Conservation (phyloP, 2,888 invertebrate genomes). For the Girardia tigrina region DNA sequence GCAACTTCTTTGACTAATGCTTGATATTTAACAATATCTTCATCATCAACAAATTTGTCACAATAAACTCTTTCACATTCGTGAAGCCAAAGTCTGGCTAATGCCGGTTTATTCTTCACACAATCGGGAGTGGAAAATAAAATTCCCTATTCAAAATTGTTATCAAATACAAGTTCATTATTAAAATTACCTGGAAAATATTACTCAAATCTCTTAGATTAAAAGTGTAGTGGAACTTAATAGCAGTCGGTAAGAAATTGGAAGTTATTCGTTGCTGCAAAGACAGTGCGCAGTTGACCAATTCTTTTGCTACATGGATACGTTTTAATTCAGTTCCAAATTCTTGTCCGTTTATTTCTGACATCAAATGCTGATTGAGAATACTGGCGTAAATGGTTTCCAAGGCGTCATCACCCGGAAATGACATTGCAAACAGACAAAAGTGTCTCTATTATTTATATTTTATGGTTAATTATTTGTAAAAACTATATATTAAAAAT, state of each 20-base stretch:
- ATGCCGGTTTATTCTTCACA: slow-evolving; percentile 63
- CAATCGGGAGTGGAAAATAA: slow-evolving; percentile 78
- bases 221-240: slow-evolving; percentile 89
- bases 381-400: slow-evolving; percentile 75
- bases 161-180: background rate
- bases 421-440: slow-evolving; percentile 57
- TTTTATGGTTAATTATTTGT: no score
- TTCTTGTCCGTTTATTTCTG: slow-evolving; percentile 58
- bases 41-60: slow-evolving; percentile 77
- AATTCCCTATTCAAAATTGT: slow-evolving; percentile 58
- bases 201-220: slow-evolving; percentile 85
- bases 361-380: slow-evolving; percentile 63
- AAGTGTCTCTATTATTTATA: slow-evolving; percentile 52
- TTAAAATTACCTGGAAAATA: slow-evolving; percentile 65
- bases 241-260: slow-evolving; percentile 79
- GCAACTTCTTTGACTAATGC: slow-evolving; percentile 76
- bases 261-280: slow-evolving; percentile 72
- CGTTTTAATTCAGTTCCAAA: slow-evolving; percentile 57
- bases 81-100: slow-evolving; percentile 79
- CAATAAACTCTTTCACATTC: slow-evolving; percentile 82
- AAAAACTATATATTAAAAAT: no score
- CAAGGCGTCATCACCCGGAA: slow-evolving; percentile 68
- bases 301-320: slow-evolving; percentile 58
- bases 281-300: slow-evolving; percentile 68
- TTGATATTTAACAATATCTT: slow-evolving; percentile 73